Base-by-base conservation (phyloP, 2,888 invertebrate genomes). In the Parnassius orleans region DNA sequence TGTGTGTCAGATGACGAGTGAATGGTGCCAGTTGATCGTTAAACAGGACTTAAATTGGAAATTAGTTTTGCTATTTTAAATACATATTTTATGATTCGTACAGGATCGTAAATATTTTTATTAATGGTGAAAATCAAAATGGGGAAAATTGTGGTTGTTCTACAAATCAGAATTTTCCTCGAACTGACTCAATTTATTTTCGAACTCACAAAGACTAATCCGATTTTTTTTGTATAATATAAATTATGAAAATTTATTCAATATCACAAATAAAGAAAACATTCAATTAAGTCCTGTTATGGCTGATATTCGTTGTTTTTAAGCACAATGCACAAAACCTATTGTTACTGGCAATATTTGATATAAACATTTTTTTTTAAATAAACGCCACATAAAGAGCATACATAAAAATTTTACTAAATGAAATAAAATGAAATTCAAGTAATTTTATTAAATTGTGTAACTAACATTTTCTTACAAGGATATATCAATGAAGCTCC, bases 381-480 rank as follows among this genome's bases (percentile, higher is more conserved):
- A 14, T 48, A 2, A 48, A 33, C 33, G 7, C 3, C 33, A 33
- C 33, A 33, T 33, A 5, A 33, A 33, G 33, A 33, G 33, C 33
- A 33, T 33, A 33, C 33, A 33, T 33, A 33, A 33, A 33, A 33
- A 5, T 33, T 7, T 33, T 33, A 33, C 5, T 33, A 33, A 33
- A 33, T 33, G 5, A 33, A 33, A 33, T 33, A 1, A 33, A 33
- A 33, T 33, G 33, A 33, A 33, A 3, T 33, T 33, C 33, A 33
- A 33, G 7, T 33, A 48, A 48, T 7, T 48, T 9, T 54, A 54
- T 53, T 43, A 61, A 56, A 52, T 61, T 71, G 72, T 73, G 76
- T 76, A 81, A 86, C 85, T 76, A 83, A 87, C 87, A 88, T 87
- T 87, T 87, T 78, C 80, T 80, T 76, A 78, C 85, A 84, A 83